phyloP scores from a whole-genome alignment of 2,113 vertebrate species.

The Pangasianodon hypophthalmus region DNA sequence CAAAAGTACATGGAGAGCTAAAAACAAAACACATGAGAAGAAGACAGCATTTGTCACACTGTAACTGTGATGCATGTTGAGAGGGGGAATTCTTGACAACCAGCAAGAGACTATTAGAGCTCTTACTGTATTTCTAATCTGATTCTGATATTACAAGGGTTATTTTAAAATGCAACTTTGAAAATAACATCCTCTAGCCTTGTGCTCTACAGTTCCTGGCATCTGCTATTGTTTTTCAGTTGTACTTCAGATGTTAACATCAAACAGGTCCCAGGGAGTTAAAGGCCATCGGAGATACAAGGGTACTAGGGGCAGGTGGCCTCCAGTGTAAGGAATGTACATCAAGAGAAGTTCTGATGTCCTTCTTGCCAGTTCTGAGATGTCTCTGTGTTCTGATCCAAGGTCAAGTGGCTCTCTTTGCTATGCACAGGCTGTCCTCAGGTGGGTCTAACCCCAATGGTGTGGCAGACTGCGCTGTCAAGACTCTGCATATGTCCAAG shows the following conservation, averaged over 20 bases:
- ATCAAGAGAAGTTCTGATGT: neutral
- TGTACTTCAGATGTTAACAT: neutral
- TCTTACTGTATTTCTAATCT: too few relatives aligned
- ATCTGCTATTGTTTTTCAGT: neutral
- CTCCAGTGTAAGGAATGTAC: neutral
- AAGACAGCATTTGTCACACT: too few relatives aligned
- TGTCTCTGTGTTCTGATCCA: too few relatives aligned
- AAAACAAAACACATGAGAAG: neutral
- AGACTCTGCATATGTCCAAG: neutral
- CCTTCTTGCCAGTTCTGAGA: neutral
- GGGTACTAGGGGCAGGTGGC: neutral
- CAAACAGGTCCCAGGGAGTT: neutral
- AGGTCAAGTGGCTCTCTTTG: neutral
- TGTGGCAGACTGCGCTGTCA: neutral
- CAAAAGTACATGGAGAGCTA: neutral
- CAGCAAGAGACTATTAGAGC: too few relatives aligned
- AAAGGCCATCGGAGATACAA: neutral
- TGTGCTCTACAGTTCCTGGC: neutral
- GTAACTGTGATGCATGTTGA: too few relatives aligned
- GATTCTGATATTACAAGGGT: too few relatives aligned
- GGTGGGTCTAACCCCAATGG: neutral
- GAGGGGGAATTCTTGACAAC: neutral
- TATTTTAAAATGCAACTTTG: too few relatives aligned
- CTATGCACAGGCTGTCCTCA: neutral
- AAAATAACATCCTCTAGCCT: too few relatives aligned